Percentiles rank a stretch among this genome's conserved stretches.
phyloP scores from a whole-genome alignment of 2,888 invertebrate species.

The Alcis repandata region DNA sequence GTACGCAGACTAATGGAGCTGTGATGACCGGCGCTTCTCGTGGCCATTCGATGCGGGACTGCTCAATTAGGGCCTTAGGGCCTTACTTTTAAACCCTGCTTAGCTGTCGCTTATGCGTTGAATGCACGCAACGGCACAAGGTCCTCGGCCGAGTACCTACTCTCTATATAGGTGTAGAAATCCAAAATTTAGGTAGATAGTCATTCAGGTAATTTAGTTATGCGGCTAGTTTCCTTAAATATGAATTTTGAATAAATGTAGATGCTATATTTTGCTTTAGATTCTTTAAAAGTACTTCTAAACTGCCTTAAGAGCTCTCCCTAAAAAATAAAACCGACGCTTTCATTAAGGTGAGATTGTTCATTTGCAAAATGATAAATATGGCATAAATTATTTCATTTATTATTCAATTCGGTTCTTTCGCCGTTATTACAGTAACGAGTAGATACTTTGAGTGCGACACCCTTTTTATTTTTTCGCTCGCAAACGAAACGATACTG shows the following conservation, averaged over 20 bases:
- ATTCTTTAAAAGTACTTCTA: background rate
- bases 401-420: conserved; percentile 87
- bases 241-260: background rate
- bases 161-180: too few species aligned
- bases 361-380: conserved; percentile 87
- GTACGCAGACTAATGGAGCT: conserved; percentile 27
- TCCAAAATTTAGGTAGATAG: too few species aligned
- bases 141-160: too few species aligned
- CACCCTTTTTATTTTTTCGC: conserved; percentile 79
- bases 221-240: background rate
- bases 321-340: conserved; percentile 70
- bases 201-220: too few species aligned
- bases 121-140: too few species aligned
- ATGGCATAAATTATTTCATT: conserved; percentile 88
- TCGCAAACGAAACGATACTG: conserved; percentile 76
- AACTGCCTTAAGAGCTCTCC: conserved; percentile 16
- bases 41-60: background rate
- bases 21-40: conserved; percentile 18
- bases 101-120: too few species aligned
- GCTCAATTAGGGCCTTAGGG: conserved; percentile 22
- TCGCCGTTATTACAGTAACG: conserved; percentile 76
- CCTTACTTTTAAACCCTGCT: too few species aligned
- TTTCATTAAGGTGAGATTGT: conserved; percentile 85
- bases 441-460: conserved; percentile 74
- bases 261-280: background rate